Evolutionary conservation across 2,888 invertebrate species (phyloP), one percentile per base, ranked within the genome.

Genomic region (Chalcosyrphus nemorum): DNA sequence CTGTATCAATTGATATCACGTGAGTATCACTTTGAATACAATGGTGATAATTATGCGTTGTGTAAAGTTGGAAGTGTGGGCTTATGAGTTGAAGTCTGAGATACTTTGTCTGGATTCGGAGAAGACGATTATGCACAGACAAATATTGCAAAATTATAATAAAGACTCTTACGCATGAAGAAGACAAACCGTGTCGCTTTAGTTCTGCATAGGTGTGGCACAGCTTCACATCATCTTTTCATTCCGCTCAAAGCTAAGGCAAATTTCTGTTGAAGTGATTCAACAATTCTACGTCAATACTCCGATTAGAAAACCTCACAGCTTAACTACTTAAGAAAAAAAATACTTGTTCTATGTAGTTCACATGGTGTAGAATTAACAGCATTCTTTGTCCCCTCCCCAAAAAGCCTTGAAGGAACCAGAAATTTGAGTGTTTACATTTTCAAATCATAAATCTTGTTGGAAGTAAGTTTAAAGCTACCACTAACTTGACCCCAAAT

Each of bases 401-500:
- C n/a, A n/a, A 7, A 13, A 13, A 68, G 43, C 68, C 68, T 66
- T 77, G 76, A 54, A 15, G 17, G 13, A 82, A 77, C 77, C 56
- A 77, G 72, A 78, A 68, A 45, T 61, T 50, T 56, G 11, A 21
- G 27, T 52, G 59, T 15, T 9, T 27, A 5, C 38, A 7, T 65
- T 57, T 45, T 27, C 81, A 74, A 43, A 57, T 70, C n/a, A 70
- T 24, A 70, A 21, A 68, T 80, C 15, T 80, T 13, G 45, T 84
- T n/a, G 70, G 68, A 75, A 80, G 70, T 41, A 59, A 21, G 52
- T 66, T 29, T 35, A 50, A 45, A 32, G 70, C 78, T 78, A 78
- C 78, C 78, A 82, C 82, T 57, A 66, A 72, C 57, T 63, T 84
- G 84, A 74, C 74, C 80, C 74, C 80, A 80, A 72, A 70, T 54